Conservation (phyloP, 2,888 invertebrate genomes). For the Agrilus mali region DNA sequence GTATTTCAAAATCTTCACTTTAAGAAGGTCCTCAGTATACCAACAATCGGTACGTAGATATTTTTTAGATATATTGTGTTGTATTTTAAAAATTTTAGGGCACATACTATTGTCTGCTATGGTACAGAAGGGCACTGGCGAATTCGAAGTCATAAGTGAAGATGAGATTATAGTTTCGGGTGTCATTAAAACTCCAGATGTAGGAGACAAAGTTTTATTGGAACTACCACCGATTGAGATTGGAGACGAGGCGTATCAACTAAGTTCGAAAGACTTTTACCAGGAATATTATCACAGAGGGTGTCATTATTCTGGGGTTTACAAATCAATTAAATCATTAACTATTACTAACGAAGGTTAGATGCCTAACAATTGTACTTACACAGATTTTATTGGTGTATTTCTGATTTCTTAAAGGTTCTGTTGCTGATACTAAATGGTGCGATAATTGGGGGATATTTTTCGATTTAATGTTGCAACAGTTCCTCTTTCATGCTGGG, state of each 20-base stretch:
- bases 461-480: constrained; percentile 81
- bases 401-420: constrained; percentile 14
- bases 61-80: neutral
- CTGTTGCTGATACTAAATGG: constrained; percentile 21
- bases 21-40: constrained; percentile 23
- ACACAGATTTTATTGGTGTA: neutral
- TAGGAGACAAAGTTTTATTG: constrained; percentile 42
- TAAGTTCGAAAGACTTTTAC: constrained; percentile 54
- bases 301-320: constrained; percentile 37
- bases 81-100: constrained; percentile 10
- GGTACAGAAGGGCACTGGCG: constrained; percentile 31
- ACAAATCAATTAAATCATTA: constrained; percentile 24
- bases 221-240: constrained; percentile 33
- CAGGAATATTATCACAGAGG: constrained; percentile 59
- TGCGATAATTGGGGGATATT: constrained; percentile 69
- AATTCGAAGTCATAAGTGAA: constrained; percentile 34
- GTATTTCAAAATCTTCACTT: constrained; percentile 30
- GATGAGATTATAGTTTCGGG: constrained; percentile 60
- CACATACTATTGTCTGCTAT: constrained; percentile 31
- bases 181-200: constrained; percentile 44
- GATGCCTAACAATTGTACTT: neutral
- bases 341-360: constrained; percentile 27
- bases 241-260: constrained; percentile 34
- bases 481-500: constrained; percentile 48
- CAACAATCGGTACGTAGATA: constrained; percentile 21